Base-by-base conservation (phyloP, 2,888 invertebrate genomes). In the Lucinisca nassula region DNA sequence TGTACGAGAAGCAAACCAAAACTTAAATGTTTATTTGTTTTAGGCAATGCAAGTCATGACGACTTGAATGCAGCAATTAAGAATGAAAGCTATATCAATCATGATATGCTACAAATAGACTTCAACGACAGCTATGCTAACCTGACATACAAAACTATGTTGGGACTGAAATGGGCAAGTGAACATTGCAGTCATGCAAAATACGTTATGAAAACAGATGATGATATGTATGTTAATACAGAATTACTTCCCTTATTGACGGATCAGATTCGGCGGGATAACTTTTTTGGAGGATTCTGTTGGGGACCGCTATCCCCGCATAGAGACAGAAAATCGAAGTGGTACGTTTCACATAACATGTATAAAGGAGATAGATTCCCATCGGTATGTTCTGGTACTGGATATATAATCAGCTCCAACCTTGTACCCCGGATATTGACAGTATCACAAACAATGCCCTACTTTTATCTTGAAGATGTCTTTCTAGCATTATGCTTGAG, bases 151-250 rank as follows among this genome's bases (percentile, higher is more conserved):
- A 94, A 94, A 86, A 93, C 93, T 0, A 79, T 94, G 58, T 88
- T 90, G 67, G 91, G 90, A 0, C 80, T 93, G 32, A 87, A 88
- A 35, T 94, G 94, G 94, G 90, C 88, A 21, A 58, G 58, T 3
- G 77, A 88, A 1, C 82, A 87, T 51, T 94, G 94, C 78, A 55
- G 78, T 17, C 58, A 90, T 14, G 91, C 93, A 6, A 84, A 87
- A 37, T 94, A 91, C 76, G 84, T 95, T n/a, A 93, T 95, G 94
- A 95, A 95, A 80, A 95, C 95, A 21, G 95, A 95, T 75, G 94
- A 93, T 55, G 94, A 95, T 76, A 89, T 92, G 85, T 93, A 90
- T 75, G 83, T 93, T 0, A 95, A 95, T 77, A 93, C 93, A 3
- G 89, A 90, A 1, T 82, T 93, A 4, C 87, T 94, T 30, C 92